Conservation (phyloP, 2,888 invertebrate genomes). For the Nymphalis c-album region DNA sequence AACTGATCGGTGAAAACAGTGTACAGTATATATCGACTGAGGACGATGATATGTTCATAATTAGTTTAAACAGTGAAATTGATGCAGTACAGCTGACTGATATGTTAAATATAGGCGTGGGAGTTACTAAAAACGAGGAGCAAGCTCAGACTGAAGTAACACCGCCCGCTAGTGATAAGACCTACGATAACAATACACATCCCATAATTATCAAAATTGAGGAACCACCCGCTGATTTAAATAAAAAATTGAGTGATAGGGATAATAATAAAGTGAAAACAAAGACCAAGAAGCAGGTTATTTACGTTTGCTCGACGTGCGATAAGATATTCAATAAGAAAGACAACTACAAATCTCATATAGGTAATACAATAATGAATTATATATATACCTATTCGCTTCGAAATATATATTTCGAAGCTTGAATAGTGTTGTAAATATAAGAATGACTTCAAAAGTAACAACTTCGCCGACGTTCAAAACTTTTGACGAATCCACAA, state of each 20-base stretch:
- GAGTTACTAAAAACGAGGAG: conserved; percentile 42
- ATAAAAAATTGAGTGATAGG: conserved; percentile 26
- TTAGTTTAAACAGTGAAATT: conserved; percentile 72
- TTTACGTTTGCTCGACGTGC: conserved; percentile 63
- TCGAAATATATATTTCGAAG: no score
- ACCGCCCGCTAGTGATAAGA: conserved; percentile 28
- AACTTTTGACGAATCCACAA: no score
- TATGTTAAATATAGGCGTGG: conserved; percentile 70
- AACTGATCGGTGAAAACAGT: conserved; percentile 71
- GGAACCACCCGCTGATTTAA: conserved; percentile 6
- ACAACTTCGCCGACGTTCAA: no score
- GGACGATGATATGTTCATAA: conserved; percentile 75
- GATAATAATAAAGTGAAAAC: conserved; percentile 38
- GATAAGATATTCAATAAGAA: conserved; percentile 68
- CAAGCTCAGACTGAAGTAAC: conserved; percentile 19
- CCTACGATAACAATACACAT: conserved; percentile 44
- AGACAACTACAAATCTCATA: conserved; percentile 69
- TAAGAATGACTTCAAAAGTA: no score
- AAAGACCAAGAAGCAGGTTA: conserved; percentile 50
- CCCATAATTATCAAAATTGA: conserved; percentile 31
- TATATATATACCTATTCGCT: no score
- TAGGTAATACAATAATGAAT: conserved; percentile 70
- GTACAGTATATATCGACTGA: conserved; percentile 76
- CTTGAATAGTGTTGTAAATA: no score
- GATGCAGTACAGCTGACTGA: conserved; percentile 72